Evolutionary conservation across 2,797 vertebrate species (phyloP), one percentile per base, ranked within the genome.

Genomic region (Vespertilio murinus): DNA sequence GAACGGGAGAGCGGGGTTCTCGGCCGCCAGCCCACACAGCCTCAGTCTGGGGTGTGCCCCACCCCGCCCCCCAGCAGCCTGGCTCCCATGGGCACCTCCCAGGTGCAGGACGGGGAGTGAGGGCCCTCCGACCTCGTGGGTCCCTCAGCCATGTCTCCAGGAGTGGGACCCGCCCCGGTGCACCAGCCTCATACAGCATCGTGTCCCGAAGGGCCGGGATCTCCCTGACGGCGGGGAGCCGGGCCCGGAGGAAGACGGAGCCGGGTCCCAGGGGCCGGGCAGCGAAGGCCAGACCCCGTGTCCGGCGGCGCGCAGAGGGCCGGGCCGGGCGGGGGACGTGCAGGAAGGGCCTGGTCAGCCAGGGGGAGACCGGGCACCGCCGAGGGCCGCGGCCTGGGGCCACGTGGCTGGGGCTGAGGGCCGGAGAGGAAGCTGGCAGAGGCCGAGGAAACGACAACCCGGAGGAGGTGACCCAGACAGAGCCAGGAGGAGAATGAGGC

Each of bases 331-430:
- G n/a, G 25, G n/a, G 12, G 28, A 7, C 33, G 17, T 23, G 6
- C 47, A 33, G 25, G 22, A 11, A 73, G 47, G 73, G 45, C 10
- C 30, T 25, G n/a, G 35, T 20, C 10, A 59, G 45, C 16, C 87
- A 69, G 59, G 28, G 70, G 45, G 10, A 56, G 82, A 40, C 45
- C 70, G 54, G 65, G 18, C 61, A 35, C 4, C 67, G 12, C n/a
- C 1, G 1, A 65, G 80, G 59, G 38, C 17, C 9, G 13, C 6
- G 8, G 2, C 30, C 0, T 2, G 2, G 1, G 79, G 71, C 35
- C 45, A 0, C 5, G 17, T 11, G 4, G 65, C 49, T 0, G 6
- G n/a, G 52, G 42, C 70, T 20, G 1, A 3, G 35, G 95, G 38
- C 4, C 22, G 4, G 6, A 84, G 52, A n/a, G 61, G 75, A 89